Conservation (phyloP, 2,888 invertebrate genomes). For the Hypsopygia costalis region DNA sequence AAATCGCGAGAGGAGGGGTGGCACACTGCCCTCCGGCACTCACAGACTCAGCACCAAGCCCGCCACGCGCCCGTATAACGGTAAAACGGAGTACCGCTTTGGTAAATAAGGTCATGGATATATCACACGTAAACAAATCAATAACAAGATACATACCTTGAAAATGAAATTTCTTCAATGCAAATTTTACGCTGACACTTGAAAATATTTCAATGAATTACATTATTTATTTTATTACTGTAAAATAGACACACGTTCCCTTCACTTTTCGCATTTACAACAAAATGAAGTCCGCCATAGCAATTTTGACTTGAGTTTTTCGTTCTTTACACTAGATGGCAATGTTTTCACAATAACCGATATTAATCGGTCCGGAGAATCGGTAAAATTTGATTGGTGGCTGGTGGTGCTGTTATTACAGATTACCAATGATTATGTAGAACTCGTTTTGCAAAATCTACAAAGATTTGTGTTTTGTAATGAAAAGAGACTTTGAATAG, state of each 20-base stretch:
- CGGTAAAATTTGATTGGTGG: too few species aligned
- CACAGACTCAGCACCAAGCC: constrained; percentile 43
- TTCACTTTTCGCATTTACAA: constrained; percentile 54
- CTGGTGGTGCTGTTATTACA: too few species aligned
- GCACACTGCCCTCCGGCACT: constrained; percentile 63
- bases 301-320: constrained; percentile 37
- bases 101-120: constrained; percentile 76
- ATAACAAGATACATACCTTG: constrained; percentile 42
- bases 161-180: not conserved
- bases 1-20: constrained; percentile 75
- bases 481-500: too few species aligned
- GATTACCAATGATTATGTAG: too few species aligned
- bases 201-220: constrained; percentile 15
- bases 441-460: too few species aligned
- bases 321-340: constrained; percentile 56
- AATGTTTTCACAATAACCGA: too few species aligned
- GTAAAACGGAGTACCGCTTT: constrained; percentile 70
- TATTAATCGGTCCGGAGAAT: too few species aligned
- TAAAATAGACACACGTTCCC: constrained; percentile 37
- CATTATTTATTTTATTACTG: constrained; percentile 20
- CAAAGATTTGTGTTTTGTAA: too few species aligned
- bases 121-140: constrained; percentile 49
- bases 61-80: constrained; percentile 74
- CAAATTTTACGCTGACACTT: constrained; percentile 11
- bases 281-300: constrained; percentile 68